phyloP scores from a whole-genome alignment of 2,797 vertebrate genomes.

The Sphenodon punctatus region DNA sequence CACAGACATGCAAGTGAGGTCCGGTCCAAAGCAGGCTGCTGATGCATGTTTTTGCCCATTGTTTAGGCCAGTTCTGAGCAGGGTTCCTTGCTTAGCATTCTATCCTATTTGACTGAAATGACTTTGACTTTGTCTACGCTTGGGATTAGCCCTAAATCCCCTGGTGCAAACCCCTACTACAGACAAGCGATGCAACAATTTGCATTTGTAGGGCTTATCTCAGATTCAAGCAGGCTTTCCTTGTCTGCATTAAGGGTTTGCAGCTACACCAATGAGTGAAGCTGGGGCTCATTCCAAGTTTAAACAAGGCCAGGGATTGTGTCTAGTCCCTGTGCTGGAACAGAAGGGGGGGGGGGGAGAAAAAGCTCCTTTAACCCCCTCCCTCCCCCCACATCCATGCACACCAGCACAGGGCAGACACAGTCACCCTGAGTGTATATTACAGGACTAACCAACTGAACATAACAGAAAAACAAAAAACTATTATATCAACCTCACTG shows the following conservation, averaged over 20 bases:
- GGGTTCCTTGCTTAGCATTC: rapidly evolving
- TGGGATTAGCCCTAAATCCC: background rate
- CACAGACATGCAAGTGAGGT: too few species aligned
- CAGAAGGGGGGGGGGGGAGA: background rate
- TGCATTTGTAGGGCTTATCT: rapidly evolving
- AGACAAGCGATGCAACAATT: rapidly evolving
- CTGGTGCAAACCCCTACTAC: rapidly evolving
- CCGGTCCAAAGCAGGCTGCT: too few species aligned
- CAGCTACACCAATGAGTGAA: background rate
- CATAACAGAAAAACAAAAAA: background rate
- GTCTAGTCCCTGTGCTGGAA: background rate
- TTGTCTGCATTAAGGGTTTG: rapidly evolving
- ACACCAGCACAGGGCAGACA: background rate
- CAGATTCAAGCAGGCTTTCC: background rate
- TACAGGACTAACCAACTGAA: background rate
- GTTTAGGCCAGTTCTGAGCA: rapidly evolving
- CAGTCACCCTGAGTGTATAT: background rate
- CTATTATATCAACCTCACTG: background rate
- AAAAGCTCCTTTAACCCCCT: background rate
- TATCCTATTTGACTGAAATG: background rate
- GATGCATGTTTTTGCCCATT: too few species aligned
- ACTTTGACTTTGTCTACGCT: background rate
- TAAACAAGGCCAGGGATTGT: background rate
- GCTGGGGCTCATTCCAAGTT: background rate
- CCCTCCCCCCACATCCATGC: background rate